These are phyloP conservation scores for Scaptomyza pallida DNA, from an alignment of 1,140 invertebrate genomes.

Conservation along the genomic window DNA sequence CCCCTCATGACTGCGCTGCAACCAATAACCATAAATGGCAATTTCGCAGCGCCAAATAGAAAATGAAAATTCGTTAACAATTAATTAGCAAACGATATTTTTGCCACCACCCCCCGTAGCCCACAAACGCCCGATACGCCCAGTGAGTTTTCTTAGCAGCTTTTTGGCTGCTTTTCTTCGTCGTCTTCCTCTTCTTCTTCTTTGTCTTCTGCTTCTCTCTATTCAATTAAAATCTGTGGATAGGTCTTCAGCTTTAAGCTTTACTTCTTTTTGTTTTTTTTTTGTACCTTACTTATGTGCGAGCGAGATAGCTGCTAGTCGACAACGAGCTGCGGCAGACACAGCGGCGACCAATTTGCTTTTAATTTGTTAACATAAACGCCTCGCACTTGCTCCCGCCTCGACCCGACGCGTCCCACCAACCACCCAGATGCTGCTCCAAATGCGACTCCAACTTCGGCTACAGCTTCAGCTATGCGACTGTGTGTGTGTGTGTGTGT, in stretches of 20 bases:
- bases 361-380: conserved; percentile 83
- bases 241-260: conserved; percentile 7
- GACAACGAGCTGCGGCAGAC: conserved; percentile 25
- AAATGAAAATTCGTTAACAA: conserved; percentile 79
- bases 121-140: too few species aligned
- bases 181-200: background rate
- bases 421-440: too few species aligned
- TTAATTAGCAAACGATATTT: conserved; percentile 60
- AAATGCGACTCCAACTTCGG: conserved; percentile 19
- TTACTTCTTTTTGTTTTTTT: background rate
- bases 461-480: conserved; percentile 25
- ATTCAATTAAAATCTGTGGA: conserved; percentile 46
- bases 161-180: conserved; percentile 9
- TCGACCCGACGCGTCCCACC: background rate
- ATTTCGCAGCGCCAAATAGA: conserved; percentile 70
- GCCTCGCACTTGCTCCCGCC: conserved; percentile 52
- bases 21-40: conserved; percentile 70
- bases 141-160: conserved; percentile 5
- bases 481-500: conserved; percentile 6
- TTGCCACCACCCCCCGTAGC: background rate
- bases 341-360: conserved; percentile 65
- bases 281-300: background rate
- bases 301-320: conserved; percentile 28
- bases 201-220: background rate
- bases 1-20: background rate